Evolutionary conservation across 2,888 invertebrate species (phyloP).

Genomic region (Oscheius sp.): DNA sequence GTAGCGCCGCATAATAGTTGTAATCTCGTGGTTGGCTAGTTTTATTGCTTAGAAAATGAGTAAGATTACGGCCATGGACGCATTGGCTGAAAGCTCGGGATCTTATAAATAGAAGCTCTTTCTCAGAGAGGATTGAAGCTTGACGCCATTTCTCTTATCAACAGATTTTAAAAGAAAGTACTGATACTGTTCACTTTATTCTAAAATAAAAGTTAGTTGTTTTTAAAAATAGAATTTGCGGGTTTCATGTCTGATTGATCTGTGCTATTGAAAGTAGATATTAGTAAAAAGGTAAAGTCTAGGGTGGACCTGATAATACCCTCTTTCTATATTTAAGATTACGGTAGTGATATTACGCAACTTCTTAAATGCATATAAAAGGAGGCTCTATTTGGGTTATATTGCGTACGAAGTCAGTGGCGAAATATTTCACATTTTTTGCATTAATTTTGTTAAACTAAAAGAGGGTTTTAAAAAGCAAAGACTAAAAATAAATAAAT

Average conservation of each 20-base stretch:
- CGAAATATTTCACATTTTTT: not conserved
- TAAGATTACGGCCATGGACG: not conserved
- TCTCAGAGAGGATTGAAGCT: not conserved
- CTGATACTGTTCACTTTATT: not conserved
- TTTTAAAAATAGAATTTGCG: not conserved
- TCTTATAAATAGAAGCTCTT: not conserved
- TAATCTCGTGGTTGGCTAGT: not conserved
- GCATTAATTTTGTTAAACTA: too few species aligned
- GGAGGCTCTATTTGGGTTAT: not conserved
- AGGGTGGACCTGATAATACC: too few species aligned
- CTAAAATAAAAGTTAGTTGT: not conserved
- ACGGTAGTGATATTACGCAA: too few species aligned
- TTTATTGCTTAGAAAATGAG: not conserved
- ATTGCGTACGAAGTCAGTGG: not conserved
- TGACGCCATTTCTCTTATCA: not conserved
- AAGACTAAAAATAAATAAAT: not conserved
- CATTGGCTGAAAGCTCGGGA: too few species aligned
- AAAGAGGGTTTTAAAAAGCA: too few species aligned
- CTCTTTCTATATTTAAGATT: too few species aligned
- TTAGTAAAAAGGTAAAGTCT: too few species aligned
- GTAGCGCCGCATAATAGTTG: not conserved
- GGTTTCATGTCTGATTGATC: not conserved
- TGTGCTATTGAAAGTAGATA: too few species aligned
- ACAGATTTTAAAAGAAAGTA: not conserved
- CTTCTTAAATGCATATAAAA: not conserved